Base-by-base conservation (phyloP, 2,113 vertebrate genomes). In the Pygoscelis antarcticus region DNA sequence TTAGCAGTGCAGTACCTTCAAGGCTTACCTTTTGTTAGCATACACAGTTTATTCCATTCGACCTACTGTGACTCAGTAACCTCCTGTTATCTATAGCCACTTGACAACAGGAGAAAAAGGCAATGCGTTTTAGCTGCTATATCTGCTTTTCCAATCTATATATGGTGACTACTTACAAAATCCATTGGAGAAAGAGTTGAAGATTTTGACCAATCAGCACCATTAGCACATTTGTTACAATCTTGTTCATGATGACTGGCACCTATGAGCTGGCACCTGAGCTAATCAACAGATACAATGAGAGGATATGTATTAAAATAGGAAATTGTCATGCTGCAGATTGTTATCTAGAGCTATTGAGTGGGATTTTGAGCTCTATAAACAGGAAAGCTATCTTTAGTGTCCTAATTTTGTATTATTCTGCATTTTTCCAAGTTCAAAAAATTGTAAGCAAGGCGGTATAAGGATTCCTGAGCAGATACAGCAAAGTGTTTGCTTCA, bases 261-360 rank as follows among this genome's bases (percentile, higher is more conserved):
- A 42, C 12, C 10, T 78, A 15, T 29, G 26, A 64, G 16, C 12
- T 75, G 18, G 15, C 38, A 62, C 36, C 17, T 64, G 79, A 40
- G 46, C 1, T 1, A 47, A 65, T 54, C n/a, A 76, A 30, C 7
- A 0, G 3, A 30, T 47, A 52, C 7, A 54, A 16, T 22, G 23
- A 76, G 25, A 69, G 19, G 12, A 9, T 58, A 42, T 34, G 8
- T 54, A 26, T 32, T 60, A 65, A 65, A 65, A 40, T 12, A 25
- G 13, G 29, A 64, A 70, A 71, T 17, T 36, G 34, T 30, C 22
- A 26, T n/a, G 40, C 6, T 71, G 69, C 26, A 51, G 20, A n/a
- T 49, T 49, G 16, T 14, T 54, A 14, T 25, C 34, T 46, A 75
- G 40, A 76, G 38, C 8, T 61, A 49, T 22, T 2, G 5, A n/a